phyloP scores from a whole-genome alignment of 2,888 invertebrate species.

The Alloplasta piceator region DNA sequence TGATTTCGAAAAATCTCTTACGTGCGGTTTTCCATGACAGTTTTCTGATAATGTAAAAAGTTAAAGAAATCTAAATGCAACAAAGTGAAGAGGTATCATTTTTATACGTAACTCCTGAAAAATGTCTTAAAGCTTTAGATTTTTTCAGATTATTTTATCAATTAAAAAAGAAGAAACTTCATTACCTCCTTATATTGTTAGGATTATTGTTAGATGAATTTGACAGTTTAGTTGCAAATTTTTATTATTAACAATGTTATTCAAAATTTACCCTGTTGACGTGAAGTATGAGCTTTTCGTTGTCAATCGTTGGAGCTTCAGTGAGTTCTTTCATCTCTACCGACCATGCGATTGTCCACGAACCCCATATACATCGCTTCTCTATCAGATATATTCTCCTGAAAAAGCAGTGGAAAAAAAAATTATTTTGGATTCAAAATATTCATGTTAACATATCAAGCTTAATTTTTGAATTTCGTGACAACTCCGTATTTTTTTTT shows the following conservation, averaged over 20 bases:
- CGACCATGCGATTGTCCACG: slow-evolving; percentile 91
- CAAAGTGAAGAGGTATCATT: too few relatives aligned
- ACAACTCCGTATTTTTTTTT: too few relatives aligned
- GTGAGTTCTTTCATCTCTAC: slow-evolving; percentile 89
- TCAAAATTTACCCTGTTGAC: slow-evolving; percentile 88
- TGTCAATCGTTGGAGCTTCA: slow-evolving; percentile 86
- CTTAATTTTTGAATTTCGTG: neutral
- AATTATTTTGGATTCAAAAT: slow-evolving; percentile 7
- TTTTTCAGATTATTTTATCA: too few relatives aligned
- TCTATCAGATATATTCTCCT: slow-evolving; percentile 91
- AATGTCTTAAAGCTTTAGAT: too few relatives aligned
- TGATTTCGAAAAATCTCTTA: too few relatives aligned
- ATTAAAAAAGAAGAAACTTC: too few relatives aligned
- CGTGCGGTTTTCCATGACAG: too few relatives aligned
- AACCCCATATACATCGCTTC: slow-evolving; percentile 88
- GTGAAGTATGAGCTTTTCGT: slow-evolving; percentile 88
- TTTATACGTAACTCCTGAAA: too few relatives aligned
- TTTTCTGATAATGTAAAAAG: too few relatives aligned
- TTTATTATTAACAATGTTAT: neutral
- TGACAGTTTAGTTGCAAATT: neutral
- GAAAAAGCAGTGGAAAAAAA: slow-evolving; percentile 69
- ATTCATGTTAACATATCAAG: neutral
- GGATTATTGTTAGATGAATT: too few relatives aligned
- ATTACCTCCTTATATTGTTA: too few relatives aligned
- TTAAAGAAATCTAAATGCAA: too few relatives aligned